These are phyloP conservation scores for Paracanthobrama guichenoti DNA, from an alignment of 2,113 vertebrate species.

Conservation along the genomic window DNA sequence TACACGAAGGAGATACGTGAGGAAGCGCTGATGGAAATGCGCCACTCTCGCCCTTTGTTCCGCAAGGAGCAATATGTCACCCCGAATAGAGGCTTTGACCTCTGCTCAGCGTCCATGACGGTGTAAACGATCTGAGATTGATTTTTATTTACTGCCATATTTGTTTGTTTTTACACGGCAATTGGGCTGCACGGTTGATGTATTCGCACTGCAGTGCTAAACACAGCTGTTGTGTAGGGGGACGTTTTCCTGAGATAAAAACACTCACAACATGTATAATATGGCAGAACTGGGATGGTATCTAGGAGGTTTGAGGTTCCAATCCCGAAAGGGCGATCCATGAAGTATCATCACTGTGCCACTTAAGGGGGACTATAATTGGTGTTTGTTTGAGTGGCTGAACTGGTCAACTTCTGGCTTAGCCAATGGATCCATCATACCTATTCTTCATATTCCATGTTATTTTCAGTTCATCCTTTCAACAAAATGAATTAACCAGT, in stretches of 20 bases:
- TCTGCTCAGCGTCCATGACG: constrained; percentile 33
- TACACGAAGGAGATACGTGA: constrained; percentile 48
- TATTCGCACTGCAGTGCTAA: background rate
- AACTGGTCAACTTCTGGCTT: background rate
- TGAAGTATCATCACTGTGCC: background rate
- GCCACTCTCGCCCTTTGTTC: constrained; percentile 37
- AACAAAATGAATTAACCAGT: no score
- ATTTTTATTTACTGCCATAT: constrained; percentile 41
- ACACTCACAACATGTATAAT: background rate
- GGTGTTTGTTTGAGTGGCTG: background rate
- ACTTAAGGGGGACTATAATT: background rate
- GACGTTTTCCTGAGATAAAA: background rate
- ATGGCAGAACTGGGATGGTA: background rate
- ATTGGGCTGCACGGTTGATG: constrained; percentile 1
- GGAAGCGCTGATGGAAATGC: constrained; percentile 41
- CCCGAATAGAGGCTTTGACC: constrained; percentile 48
- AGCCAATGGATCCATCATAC: no score
- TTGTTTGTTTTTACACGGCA: constrained; percentile 30
- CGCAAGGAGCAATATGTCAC: constrained; percentile 30
- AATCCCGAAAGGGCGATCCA: background rate
- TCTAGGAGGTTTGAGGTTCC: background rate
- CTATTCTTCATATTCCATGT: background rate
- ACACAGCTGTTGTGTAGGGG: constrained; percentile 14
- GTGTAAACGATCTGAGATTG: constrained; percentile 29
- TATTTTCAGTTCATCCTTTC: background rate